phyloP scores from a whole-genome alignment of 2,888 invertebrate species.

The Ptychoptera albimana region DNA sequence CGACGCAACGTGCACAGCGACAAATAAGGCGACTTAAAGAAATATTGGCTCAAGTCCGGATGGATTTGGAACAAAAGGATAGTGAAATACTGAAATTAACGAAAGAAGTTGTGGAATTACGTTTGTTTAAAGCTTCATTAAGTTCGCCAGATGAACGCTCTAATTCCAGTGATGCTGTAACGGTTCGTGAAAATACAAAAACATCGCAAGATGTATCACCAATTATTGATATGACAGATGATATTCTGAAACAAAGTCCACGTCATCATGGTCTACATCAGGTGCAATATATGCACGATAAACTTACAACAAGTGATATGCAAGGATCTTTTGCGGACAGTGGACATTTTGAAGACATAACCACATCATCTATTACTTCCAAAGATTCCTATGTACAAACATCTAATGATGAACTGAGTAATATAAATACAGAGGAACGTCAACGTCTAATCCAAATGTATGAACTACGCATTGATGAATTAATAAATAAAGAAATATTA shows the following conservation, averaged over 20 bases:
- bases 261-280: constrained; percentile 32
- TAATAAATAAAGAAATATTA: constrained; percentile 41
- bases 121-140: constrained; percentile 62
- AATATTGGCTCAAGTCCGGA: constrained; percentile 53
- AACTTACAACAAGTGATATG: constrained; percentile 35
- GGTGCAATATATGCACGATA: constrained; percentile 19
- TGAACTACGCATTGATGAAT: constrained; percentile 58
- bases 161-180: constrained; percentile 57
- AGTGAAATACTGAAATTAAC: constrained; percentile 56
- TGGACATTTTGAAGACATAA: constrained; percentile 72
- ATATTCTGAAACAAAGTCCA: constrained; percentile 28
- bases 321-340: constrained; percentile 70
- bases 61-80: constrained; percentile 65
- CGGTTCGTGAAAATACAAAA: constrained; percentile 52
- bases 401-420: constrained; percentile 31
- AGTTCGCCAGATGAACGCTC: constrained; percentile 68
- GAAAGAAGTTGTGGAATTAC: constrained; percentile 64
- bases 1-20: constrained; percentile 70
- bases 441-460: constrained; percentile 52
- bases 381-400: constrained; percentile 50
- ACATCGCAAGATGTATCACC: constrained; percentile 38
- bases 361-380: constrained; percentile 58
- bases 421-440: constrained; percentile 42
- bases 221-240: constrained; percentile 36
- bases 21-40: constrained; percentile 62